Percentiles rank a stretch among this genome's conserved stretches.
These are phyloP conservation scores for Listrodromus nycthemerus DNA, from an alignment of 2,888 invertebrate species.

Conservation along the genomic window DNA sequence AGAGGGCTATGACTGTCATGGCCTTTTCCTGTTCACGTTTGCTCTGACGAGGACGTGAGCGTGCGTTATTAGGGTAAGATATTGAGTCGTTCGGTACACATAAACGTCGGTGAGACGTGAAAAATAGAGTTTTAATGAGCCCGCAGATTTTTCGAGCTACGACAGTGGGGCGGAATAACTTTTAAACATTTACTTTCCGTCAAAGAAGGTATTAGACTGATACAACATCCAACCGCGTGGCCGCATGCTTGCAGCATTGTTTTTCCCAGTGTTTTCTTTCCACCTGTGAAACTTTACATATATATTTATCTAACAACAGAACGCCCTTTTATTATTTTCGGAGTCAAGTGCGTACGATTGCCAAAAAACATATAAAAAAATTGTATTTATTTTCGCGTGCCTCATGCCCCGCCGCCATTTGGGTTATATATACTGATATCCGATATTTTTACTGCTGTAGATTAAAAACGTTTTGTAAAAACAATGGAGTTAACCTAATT, in stretches of 20 bases:
- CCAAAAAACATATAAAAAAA: not conserved
- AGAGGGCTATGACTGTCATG: constrained; percentile 77
- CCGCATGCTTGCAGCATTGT: constrained; percentile 73
- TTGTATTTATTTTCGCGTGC: not conserved
- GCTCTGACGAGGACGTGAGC: constrained; percentile 80
- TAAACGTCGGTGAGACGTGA: constrained; percentile 36
- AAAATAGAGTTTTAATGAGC: constrained; percentile 36
- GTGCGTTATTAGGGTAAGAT: constrained; percentile 75
- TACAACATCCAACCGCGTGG: constrained; percentile 74
- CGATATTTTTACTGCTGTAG: not conserved
- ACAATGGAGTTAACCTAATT: constrained; percentile 19
- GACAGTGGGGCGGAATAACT: constrained; percentile 27
- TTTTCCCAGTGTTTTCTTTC: constrained; percentile 41
- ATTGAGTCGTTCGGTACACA: constrained; percentile 51
- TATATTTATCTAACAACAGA: not conserved
- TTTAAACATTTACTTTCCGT: constrained; percentile 25
- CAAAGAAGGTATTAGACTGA: constrained; percentile 4
- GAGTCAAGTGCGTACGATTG: constrained; percentile 16
- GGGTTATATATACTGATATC: too few species aligned
- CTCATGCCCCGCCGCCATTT: not conserved
- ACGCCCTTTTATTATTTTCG: not conserved
- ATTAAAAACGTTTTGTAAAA: not conserved
- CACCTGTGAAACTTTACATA: not conserved
- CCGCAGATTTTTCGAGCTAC: constrained; percentile 22
- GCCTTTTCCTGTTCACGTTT: constrained; percentile 85